phyloP scores from a whole-genome alignment of 2,797 vertebrate species.

The Vespertilio murinus region DNA sequence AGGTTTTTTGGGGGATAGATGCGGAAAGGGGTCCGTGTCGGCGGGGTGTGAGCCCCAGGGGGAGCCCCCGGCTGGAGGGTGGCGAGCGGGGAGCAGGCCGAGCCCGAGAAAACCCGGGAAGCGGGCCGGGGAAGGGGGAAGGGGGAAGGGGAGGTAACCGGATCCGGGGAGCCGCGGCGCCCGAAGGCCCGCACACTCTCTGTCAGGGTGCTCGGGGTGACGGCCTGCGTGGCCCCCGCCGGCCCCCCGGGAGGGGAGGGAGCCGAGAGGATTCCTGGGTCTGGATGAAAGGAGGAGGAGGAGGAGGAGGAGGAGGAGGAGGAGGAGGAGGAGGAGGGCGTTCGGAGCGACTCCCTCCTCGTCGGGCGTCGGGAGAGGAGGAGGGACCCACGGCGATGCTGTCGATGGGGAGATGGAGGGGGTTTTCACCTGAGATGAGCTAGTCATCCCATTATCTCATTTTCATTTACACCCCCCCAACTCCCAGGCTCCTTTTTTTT shows the following conservation, averaged over 20 bases:
- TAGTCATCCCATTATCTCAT: neutral
- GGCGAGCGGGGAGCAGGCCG: conserved; percentile 67
- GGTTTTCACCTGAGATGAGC: neutral
- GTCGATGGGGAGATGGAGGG: neutral
- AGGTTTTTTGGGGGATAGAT: neutral
- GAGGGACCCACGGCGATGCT: neutral
- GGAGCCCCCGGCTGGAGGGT: conserved; percentile 46
- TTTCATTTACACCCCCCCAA: neutral
- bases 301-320: neutral
- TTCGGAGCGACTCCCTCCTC: neutral
- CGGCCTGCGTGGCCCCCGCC: neutral
- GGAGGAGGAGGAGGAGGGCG: neutral
- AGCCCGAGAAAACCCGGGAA: conserved; percentile 69
- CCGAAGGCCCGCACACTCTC: conserved; percentile 8
- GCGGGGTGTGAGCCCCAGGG: neutral
- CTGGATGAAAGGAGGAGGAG: neutral
- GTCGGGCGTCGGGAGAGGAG: neutral
- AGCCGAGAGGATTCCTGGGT: neutral
- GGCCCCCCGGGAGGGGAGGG: neutral
- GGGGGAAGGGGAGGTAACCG: conserved; percentile 71
- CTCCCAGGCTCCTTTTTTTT: neutral
- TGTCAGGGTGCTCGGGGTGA: no score
- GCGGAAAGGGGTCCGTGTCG: neutral
- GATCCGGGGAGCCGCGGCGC: conserved; percentile 35
- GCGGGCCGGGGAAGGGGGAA: conserved; percentile 74